Evolutionary conservation across 2,888 invertebrate species (phyloP), one percentile per base, ranked within the genome.

Genomic region (Salpingus planirostris): DNA sequence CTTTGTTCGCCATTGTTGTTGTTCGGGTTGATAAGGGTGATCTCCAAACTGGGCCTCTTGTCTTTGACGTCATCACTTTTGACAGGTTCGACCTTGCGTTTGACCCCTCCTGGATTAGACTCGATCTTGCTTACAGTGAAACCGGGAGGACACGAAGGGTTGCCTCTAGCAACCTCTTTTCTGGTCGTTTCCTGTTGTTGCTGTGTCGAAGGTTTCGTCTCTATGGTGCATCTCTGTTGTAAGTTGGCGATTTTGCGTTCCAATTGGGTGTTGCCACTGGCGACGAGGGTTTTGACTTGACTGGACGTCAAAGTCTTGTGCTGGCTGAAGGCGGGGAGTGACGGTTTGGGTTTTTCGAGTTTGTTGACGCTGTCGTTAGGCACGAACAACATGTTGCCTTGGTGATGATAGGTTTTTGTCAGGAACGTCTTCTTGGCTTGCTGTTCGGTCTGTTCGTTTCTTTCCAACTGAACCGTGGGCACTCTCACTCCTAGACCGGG

Each of bases 41-140:
- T 65, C 39, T 64, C 64, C 29, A 65, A 46, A 46, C 60, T 54
- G 21, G 62, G 61, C 27, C 62, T 40, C 32, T 64, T 62, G 32
- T 62, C 62, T 24, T 52, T 40, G 5, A 44, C 33, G 3, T 30
- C 32, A 2, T 40, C 28, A 11, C 47, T 38, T n/a, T 60, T 60
- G 4, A 44, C 38, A n/a, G n/a, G n/a, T 8, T 60, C 60, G 5
- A 43, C 15, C 47, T 59, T 64, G 22, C 65, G 45, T 36, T 64
- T 65, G 1, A 50, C 52, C 1, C 60, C 60, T 24, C 50, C 60
- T n/a, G n/a, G n/a, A n/a, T n/a, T n/a, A 24, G 50, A 48, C 38
- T 63, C 63, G 13, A 67, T 52, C 54, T 66, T 66, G 29, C 63
- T 64, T 0, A 67, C 67, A 0, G 67, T 67, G 37, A 66, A 65